Percentiles rank a stretch among this genome's conserved stretches.
phyloP scores from a whole-genome alignment of 2,888 invertebrate species.

The Opisthograptis luteolata region DNA sequence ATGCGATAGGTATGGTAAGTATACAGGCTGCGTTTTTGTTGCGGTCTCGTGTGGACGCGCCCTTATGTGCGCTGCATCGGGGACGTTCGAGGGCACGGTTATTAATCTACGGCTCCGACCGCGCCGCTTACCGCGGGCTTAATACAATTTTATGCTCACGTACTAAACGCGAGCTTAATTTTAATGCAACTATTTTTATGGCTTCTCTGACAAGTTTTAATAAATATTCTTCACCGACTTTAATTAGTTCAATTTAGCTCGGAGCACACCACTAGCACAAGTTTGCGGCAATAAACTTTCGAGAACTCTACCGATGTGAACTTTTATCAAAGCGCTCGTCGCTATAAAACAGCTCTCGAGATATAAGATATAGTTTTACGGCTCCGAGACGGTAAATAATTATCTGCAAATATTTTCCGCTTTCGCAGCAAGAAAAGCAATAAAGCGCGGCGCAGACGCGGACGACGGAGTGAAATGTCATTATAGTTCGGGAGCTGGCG shows the following conservation, averaged over 20 bases:
- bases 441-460: slow-evolving; percentile 21
- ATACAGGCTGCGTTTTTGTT: slow-evolving; percentile 27
- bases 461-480: slow-evolving; percentile 15
- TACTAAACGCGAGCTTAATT: slow-evolving; percentile 7
- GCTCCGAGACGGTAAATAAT: slow-evolving; percentile 28
- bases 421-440: slow-evolving; percentile 23
- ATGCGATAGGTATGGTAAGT: slow-evolving; percentile 24
- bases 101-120: slow-evolving; percentile 28
- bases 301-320: slow-evolving; percentile 17
- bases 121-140: not conserved
- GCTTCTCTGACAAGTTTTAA: slow-evolving; percentile 15
- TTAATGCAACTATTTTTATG: slow-evolving; percentile 18
- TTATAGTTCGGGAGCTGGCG: slow-evolving; percentile 7
- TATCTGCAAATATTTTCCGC: slow-evolving; percentile 24
- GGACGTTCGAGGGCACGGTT: slow-evolving; percentile 4
- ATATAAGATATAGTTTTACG: slow-evolving; percentile 25
- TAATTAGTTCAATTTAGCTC: slow-evolving; percentile 26
- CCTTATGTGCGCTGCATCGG: slow-evolving; percentile 25
- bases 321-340: slow-evolving; percentile 24
- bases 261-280: slow-evolving; percentile 15
- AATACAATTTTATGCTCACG: slow-evolving; percentile 7
- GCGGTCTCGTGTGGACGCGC: slow-evolving; percentile 24
- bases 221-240: slow-evolving; percentile 13
- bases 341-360: slow-evolving; percentile 23
- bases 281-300: slow-evolving; percentile 20